phyloP scores from a whole-genome alignment of 2,797 vertebrate species.

The Neosilurus hyrtlii region DNA sequence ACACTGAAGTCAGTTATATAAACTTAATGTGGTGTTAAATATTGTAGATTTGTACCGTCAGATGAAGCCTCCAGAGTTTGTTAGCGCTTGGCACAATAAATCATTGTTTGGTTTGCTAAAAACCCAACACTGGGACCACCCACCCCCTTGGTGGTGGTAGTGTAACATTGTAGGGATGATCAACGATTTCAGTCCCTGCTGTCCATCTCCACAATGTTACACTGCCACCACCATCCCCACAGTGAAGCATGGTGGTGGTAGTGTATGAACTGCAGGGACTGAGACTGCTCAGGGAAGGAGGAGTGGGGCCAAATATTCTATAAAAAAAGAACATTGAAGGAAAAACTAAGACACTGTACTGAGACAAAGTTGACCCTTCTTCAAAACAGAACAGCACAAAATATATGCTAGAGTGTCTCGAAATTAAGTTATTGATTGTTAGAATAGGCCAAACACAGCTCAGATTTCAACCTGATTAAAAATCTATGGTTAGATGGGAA shows the following conservation, averaged over 20 bases:
- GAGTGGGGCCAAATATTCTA: too few species aligned
- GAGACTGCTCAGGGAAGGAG: neutral
- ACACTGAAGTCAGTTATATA: neutral
- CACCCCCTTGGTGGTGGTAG: neutral
- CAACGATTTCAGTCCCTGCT: neutral
- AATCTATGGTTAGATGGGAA: neutral
- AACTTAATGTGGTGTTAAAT: neutral
- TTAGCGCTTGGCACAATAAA: neutral
- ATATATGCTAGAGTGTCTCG: neutral
- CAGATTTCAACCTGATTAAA: neutral
- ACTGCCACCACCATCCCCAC: neutral
- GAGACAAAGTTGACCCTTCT: too few species aligned
- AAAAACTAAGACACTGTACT: neutral
- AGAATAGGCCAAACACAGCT: neutral
- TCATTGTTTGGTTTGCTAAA: neutral
- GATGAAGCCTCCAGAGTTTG: neutral
- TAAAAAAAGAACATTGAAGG: neutral
- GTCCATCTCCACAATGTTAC: too few species aligned
- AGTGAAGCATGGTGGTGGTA: neutral
- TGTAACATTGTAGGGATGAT: neutral
- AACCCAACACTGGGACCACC: neutral
- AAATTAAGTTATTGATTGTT: neutral
- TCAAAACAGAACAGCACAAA: neutral
- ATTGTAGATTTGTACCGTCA: neutral
- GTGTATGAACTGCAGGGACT: neutral